These are phyloP conservation scores for Willowsia nigromaculata DNA, from an alignment of 2,888 invertebrate species.

Conservation along the genomic window DNA sequence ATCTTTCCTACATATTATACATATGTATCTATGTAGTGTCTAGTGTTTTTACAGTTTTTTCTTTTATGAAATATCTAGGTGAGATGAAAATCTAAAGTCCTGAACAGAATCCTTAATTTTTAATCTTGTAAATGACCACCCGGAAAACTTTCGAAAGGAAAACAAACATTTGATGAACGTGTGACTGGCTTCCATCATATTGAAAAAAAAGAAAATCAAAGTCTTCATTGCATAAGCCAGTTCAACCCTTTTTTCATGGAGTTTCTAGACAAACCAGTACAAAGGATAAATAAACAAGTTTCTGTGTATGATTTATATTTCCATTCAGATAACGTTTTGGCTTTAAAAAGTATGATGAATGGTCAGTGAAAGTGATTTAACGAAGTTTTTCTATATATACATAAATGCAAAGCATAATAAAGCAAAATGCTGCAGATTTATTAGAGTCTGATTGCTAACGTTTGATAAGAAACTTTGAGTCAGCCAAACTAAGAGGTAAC, in stretches of 20 bases:
- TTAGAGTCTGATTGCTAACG: too few species aligned
- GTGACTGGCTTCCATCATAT: background rate
- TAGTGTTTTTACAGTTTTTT: background rate
- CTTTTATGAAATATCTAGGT: conserved; percentile 16
- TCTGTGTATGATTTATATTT: background rate
- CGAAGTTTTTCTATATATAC: too few species aligned
- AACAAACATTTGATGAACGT: conserved; percentile 47
- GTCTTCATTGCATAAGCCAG: background rate
- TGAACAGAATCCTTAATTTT: conserved; percentile 58
- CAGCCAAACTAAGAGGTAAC: background rate
- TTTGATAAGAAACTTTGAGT: too few species aligned
- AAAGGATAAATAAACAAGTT: background rate
- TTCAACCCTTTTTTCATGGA: background rate
- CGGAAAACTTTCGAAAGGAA: conserved; percentile 49
- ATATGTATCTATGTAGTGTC: too few species aligned
- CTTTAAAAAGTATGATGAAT: background rate
- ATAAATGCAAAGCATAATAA: too few species aligned
- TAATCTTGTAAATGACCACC: conserved; percentile 48
- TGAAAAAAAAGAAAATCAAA: background rate
- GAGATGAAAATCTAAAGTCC: conserved; percentile 31
- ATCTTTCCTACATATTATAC: background rate
- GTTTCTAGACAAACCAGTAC: background rate
- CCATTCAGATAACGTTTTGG: background rate
- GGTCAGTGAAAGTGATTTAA: background rate
- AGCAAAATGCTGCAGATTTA: too few species aligned